Percentiles rank a stretch among this genome's conserved stretches.
Conservation (phyloP, 2,113 vertebrate genomes). For the Tetrax tetrax region DNA sequence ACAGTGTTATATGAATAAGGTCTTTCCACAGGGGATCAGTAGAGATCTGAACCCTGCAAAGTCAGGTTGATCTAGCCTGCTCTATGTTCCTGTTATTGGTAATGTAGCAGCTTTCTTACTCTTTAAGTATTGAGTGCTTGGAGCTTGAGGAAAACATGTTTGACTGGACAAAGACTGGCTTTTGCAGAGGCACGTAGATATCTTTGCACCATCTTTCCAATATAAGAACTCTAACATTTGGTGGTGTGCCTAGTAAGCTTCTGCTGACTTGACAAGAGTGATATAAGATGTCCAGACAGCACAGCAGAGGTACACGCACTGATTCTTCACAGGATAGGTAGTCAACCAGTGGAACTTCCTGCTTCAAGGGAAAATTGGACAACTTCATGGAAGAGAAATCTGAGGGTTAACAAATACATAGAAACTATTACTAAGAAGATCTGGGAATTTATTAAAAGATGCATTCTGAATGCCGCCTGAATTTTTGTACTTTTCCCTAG, state of each 20-base stretch:
- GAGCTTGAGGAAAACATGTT: not conserved
- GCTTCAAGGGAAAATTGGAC: not conserved
- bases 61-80: not conserved
- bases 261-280: not conserved
- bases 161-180: not conserved
- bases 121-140: not conserved
- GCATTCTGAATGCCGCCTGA: not conserved
- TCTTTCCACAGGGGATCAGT: not conserved
- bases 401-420: slow-evolving; percentile 8
- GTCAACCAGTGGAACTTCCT: not conserved
- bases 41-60: not conserved
- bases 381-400: not conserved
- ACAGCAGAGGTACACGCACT: not conserved
- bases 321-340: not conserved
- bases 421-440: not conserved
- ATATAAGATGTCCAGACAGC: not conserved
- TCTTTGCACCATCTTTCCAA: not conserved
- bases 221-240: not conserved
- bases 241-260: not conserved
- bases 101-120: not conserved
- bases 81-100: not conserved
- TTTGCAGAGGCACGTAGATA: not conserved
- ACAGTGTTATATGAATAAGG: not conserved
- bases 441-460: not conserved
- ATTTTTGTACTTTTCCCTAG: not conserved